Percentiles rank a stretch among this genome's conserved stretches.
phyloP scores from a whole-genome alignment of 2,888 invertebrate genomes.

The Aporophyla nigra region DNA sequence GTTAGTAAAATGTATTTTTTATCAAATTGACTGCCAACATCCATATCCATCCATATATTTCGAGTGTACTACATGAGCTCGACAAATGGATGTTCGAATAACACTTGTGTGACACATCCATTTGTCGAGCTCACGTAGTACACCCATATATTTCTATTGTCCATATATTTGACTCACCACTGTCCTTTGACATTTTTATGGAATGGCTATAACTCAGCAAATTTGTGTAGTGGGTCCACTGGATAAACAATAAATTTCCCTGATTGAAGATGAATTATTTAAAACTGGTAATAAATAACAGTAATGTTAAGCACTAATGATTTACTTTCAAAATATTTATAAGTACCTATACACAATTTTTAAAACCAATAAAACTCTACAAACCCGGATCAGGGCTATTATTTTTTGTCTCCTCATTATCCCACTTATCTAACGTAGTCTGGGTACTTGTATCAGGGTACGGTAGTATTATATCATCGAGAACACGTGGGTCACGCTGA shows the following conservation, averaged over 20 bases:
- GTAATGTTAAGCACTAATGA: not conserved
- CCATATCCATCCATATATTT: too few relatives aligned
- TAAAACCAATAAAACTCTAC: constrained; percentile 13
- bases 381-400: constrained; percentile 6
- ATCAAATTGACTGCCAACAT: not conserved
- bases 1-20: not conserved
- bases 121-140: too few relatives aligned
- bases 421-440: not conserved
- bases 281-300: not conserved
- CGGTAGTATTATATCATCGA: not conserved
- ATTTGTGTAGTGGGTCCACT: not conserved
- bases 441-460: not conserved
- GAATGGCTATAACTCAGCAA: not conserved
- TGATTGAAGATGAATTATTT: not conserved
- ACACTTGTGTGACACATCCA: too few relatives aligned
- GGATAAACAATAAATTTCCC: not conserved
- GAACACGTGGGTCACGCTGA: too few relatives aligned
- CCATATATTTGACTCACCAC: not conserved
- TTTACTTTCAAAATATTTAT: constrained; percentile 8
- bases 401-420: not conserved
- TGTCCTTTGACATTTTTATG: not conserved
- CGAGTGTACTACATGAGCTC: too few relatives aligned
- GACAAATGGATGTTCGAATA: too few relatives aligned
- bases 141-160: too few relatives aligned
- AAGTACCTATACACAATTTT: not conserved